Evolutionary conservation across 1,140 invertebrate genomes (phyloP), one percentile per base, ranked within the genome.

Genomic region (Augochlora pura): DNA sequence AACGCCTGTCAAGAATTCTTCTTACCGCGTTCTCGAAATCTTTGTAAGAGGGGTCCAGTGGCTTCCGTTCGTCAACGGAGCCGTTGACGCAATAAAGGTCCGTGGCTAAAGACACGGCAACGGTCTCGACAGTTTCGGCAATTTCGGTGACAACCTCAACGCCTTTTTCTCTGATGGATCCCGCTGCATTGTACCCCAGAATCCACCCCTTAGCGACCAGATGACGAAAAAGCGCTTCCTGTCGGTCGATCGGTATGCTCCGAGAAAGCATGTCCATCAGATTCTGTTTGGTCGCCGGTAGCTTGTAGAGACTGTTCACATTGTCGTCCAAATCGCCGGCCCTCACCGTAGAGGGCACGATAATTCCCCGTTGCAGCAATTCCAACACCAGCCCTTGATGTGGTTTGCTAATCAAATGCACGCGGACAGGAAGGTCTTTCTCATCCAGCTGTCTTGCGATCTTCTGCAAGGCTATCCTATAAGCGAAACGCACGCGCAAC

Each of bases 381-480:
- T 52, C 46, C 0, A 18, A 21, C 3, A 57, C 10, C 32, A 69
- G 2, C 1, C 14, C 38, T 52, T 38, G 67, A 57, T 69, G 25
- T n/a, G 67, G 52, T 52, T 69, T 69, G 23, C 8, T 54, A 10
- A 38, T 69, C 32, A 69, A 32, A 21, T 59, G 54, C 52, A 69
- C 5, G 38, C 54, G 14, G 6, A 52, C 10, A 49, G 54, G 54
- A 54, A 46, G 32, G 2, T 54, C 16, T 69, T 69, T 25, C 16
- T 69, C 54, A n/a, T 69, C 16, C 0, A 69, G 18, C 2, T 52
- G 25, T 69, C 10, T 38, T 32, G 16, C 32, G 49, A 66, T 66
- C 23, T 23, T 49, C 46, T 66, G 64, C 46, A 66, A 21, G 12
- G 39, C 39, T 66, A 54, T 69, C 38, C 67, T 69, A 38, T 69